These are phyloP conservation scores for Tiliacea aurago DNA, from an alignment of 2,888 invertebrate genomes.

Conservation along the genomic window DNA sequence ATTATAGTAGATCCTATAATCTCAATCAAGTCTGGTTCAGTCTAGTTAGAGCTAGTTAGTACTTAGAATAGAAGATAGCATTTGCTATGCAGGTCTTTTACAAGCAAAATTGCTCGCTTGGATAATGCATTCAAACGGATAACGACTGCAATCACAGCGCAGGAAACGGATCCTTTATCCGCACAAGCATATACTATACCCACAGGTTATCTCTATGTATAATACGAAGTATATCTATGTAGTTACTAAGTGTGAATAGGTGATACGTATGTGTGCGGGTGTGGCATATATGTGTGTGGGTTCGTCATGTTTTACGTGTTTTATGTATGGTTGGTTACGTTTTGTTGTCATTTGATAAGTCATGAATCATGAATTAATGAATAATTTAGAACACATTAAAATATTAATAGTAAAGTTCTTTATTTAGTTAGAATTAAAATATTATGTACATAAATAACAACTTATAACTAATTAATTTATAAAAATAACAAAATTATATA, in stretches of 20 bases:
- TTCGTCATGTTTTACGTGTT: constrained; percentile 21
- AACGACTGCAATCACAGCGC: constrained; percentile 30
- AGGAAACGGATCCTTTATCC: constrained; percentile 41
- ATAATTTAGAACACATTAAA: neutral
- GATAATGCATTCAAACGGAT: constrained; percentile 23
- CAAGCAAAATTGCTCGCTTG: constrained; percentile 19
- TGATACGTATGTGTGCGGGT: neutral
- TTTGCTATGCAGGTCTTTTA: constrained; percentile 2
- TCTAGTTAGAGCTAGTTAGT: constrained; percentile 4
- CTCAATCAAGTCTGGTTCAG: neutral
- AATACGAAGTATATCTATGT: neutral
- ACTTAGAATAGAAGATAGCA: neutral
- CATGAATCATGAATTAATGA: constrained; percentile 12
- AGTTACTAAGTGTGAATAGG: constrained; percentile 6
- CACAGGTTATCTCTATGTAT: neutral
- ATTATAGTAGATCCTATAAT: neutral
- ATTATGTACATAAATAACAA: no score
- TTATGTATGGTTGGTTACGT: constrained; percentile 13
- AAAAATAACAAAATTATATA: no score
- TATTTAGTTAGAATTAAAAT: no score
- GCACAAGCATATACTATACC: neutral
- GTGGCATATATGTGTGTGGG: neutral
- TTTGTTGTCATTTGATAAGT: constrained; percentile 37
- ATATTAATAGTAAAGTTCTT: neutral
- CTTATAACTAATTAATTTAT: no score